A percentile compares a stretch with the other conserved stretches of the same genome.
phyloP scores from a whole-genome alignment of 1,140 invertebrate species.

The Zaprionus camerounensis region DNA sequence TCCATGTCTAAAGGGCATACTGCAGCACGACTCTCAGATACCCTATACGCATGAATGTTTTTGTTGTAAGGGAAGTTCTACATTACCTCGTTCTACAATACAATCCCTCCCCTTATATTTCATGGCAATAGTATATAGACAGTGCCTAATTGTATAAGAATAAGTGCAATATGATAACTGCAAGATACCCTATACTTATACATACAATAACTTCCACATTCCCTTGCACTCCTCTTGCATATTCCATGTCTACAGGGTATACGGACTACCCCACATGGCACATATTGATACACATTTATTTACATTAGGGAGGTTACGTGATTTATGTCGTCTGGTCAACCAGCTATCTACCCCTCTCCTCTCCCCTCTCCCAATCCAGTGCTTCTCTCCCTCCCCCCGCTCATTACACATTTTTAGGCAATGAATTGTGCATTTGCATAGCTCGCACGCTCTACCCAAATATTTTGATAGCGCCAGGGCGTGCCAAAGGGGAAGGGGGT shows the following conservation, averaged over 20 bases:
- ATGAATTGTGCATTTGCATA: slow-evolving; percentile 34
- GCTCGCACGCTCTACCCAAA: slow-evolving; percentile 16
- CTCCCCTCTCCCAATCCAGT: neutral
- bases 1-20: no score
- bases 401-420: slow-evolving; percentile 50
- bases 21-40: neutral
- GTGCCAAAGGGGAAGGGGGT: neutral
- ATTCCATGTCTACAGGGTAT: slow-evolving; percentile 3
- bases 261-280: slow-evolving; percentile 1
- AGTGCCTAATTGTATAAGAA: neutral
- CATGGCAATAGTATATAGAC: neutral
- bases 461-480: slow-evolving; percentile 44
- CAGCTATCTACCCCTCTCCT: neutral
- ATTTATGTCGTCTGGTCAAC: slow-evolving; percentile 51
- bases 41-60: neutral
- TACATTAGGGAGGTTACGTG: slow-evolving; percentile 29
- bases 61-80: no score
- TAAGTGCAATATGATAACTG: neutral
- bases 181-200: neutral
- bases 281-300: slow-evolving; percentile 7
- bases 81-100: no score
- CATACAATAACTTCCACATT: neutral
- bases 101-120: no score
- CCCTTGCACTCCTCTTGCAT: neutral
- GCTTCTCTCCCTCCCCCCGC: neutral